phyloP scores from a whole-genome alignment of 2,797 vertebrate species.

The Coluber constrictor region DNA sequence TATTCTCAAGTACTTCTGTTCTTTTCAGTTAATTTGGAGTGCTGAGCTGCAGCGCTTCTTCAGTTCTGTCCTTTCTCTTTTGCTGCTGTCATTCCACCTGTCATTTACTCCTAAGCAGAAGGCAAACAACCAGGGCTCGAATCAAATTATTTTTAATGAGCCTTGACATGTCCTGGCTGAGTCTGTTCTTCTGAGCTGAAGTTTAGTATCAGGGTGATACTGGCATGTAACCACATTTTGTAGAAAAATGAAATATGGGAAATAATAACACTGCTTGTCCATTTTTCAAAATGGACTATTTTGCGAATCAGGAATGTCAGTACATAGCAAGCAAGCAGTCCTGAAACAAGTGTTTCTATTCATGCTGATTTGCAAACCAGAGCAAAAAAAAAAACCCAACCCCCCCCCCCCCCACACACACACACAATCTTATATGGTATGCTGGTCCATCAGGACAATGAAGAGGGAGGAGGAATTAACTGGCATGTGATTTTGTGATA shows the following conservation, averaged over 20 bases:
- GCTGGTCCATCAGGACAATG: slow-evolving; percentile 1
- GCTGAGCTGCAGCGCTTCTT: neutral
- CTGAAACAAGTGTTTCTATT: slow-evolving; percentile 19
- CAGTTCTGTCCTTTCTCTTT: slow-evolving; percentile 15
- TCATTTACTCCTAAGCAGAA: slow-evolving; percentile 19
- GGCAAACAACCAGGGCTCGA: slow-evolving; percentile 22
- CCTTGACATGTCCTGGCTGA: neutral
- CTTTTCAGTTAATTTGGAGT: slow-evolving; percentile 28
- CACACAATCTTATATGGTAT: neutral
- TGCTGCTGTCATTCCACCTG: slow-evolving; percentile 3
- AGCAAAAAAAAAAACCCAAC: neutral
- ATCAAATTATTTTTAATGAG: slow-evolving; percentile 55
- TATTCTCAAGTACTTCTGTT: neutral
- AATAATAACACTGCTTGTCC: neutral
- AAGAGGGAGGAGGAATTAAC: too few species aligned
- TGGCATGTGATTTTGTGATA: neutral
- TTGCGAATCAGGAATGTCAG: neutral
- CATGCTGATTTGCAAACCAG: neutral
- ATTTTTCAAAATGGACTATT: neutral
- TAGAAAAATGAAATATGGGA: neutral
- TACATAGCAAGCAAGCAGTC: neutral
- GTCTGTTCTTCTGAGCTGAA: slow-evolving; percentile 4
- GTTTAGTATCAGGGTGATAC: slow-evolving; percentile 7
- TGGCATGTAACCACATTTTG: neutral
- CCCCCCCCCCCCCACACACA: too few species aligned